Percentiles rank a stretch among this genome's conserved stretches.
phyloP scores from a whole-genome alignment of 2,888 invertebrate species.

The Diploptera punctata region DNA sequence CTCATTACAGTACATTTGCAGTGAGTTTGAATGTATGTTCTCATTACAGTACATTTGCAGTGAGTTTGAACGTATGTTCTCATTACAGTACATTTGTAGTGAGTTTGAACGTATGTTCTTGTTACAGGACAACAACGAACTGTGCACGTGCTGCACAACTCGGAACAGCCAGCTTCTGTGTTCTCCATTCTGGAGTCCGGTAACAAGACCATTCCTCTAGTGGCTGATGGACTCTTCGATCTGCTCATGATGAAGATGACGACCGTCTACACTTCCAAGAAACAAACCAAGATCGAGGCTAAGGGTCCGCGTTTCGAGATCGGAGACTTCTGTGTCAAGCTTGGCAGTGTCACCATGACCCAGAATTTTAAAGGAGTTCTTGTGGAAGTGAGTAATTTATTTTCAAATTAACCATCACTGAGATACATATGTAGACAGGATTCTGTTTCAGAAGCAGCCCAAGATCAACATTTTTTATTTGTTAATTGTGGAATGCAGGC shows the following conservation, averaged over 20 bases:
- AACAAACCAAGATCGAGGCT: conserved; percentile 86
- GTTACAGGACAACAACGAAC: conserved; percentile 81
- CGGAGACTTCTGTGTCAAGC: conserved; percentile 92
- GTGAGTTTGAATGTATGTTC: too few relatives aligned
- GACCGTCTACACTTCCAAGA: conserved; percentile 87
- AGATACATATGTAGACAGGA: too few relatives aligned
- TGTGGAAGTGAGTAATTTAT: conserved; percentile 72
- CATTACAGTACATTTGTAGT: too few relatives aligned
- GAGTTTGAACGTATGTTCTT: too few relatives aligned
- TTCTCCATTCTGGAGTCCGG: conserved; percentile 91
- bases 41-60: too few relatives aligned
- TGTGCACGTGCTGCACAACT: conserved; percentile 93
- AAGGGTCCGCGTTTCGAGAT: conserved; percentile 88
- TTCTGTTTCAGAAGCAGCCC: too few relatives aligned
- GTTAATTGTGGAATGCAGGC: too few relatives aligned
- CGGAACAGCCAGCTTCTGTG: conserved; percentile 93
- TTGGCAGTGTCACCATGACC: conserved; percentile 92
- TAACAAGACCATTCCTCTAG: conserved; percentile 83
- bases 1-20: too few relatives aligned
- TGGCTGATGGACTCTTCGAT: conserved; percentile 91
- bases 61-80: too few relatives aligned
- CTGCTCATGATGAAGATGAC: conserved; percentile 88
- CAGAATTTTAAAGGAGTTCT: conserved; percentile 93
- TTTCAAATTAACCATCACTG: background rate
- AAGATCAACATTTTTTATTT: too few relatives aligned